phyloP scores from a whole-genome alignment of 2,113 vertebrate species.

The Thalassarche chlororhynchos region DNA sequence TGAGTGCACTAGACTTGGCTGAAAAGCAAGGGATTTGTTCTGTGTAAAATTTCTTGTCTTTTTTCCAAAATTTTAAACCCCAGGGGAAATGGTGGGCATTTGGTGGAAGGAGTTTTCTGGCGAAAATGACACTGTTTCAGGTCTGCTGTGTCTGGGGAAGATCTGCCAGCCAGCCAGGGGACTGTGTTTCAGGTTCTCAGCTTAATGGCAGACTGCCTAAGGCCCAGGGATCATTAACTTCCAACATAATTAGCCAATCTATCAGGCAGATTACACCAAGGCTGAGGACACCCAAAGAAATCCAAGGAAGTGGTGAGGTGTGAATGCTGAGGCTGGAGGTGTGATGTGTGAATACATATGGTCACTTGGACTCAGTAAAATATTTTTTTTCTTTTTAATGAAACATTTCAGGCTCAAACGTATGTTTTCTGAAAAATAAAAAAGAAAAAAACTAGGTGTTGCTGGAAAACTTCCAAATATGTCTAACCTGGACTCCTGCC shows the following conservation, averaged over 20 bases:
- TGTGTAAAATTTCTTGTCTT: background rate
- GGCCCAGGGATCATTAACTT: background rate
- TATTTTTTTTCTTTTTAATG: background rate
- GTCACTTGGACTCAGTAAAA: background rate
- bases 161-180: background rate
- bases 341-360: background rate
- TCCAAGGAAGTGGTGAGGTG: background rate
- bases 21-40: background rate
- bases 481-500: background rate
- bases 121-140: background rate
- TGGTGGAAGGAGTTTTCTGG: background rate
- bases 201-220: constrained; percentile 10
- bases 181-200: background rate
- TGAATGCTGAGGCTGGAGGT: background rate
- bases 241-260: constrained; percentile 17
- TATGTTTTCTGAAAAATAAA: background rate
- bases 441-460: background rate
- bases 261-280: background rate
- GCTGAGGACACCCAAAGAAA: background rate
- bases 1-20: background rate
- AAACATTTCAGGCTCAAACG: background rate
- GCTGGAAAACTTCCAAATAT: constrained; percentile 22
- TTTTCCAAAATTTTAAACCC: background rate
- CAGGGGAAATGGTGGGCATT: background rate
- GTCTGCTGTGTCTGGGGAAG: background rate